Percentiles rank a stretch among this genome's conserved stretches.
These are phyloP conservation scores for Cephus runcator DNA, from an alignment of 2,888 invertebrate species.

Conservation along the genomic window DNA sequence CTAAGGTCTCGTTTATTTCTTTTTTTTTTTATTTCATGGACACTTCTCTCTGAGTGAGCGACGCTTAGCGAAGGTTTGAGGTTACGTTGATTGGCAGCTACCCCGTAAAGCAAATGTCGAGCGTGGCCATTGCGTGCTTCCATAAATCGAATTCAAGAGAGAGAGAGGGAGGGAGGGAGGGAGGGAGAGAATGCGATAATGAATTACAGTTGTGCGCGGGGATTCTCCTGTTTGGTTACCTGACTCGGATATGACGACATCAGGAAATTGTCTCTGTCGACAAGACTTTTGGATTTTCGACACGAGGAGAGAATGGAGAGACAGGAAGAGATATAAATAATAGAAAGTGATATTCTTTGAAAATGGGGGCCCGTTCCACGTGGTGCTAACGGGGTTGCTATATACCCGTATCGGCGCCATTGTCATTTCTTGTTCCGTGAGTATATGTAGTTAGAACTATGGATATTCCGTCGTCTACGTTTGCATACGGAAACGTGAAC, in stretches of 20 bases:
- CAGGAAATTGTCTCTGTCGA: not conserved
- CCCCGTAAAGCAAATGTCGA: conserved; percentile 23
- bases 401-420: not conserved
- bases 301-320: not conserved
- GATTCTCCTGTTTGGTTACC: not conserved
- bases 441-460: not conserved
- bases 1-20: conserved; percentile 30
- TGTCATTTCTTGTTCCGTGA: not conserved
- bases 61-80: not conserved
- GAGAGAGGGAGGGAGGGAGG: not conserved
- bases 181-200: not conserved
- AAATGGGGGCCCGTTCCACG: not conserved
- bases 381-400: conserved; percentile 42
- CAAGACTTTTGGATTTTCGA: not conserved
- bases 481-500: not conserved
- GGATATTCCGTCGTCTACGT: not conserved
- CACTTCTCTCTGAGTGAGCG: not conserved
- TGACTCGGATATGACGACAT: not conserved
- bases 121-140: conserved; percentile 8
- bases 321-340: not conserved
- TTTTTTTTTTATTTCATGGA: not conserved
- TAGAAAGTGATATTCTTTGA: not conserved
- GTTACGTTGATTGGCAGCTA: not conserved
- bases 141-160: not conserved
- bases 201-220: not conserved